phyloP scores from a whole-genome alignment of 1,140 invertebrate species.

The Bilobella aurantiaca region DNA sequence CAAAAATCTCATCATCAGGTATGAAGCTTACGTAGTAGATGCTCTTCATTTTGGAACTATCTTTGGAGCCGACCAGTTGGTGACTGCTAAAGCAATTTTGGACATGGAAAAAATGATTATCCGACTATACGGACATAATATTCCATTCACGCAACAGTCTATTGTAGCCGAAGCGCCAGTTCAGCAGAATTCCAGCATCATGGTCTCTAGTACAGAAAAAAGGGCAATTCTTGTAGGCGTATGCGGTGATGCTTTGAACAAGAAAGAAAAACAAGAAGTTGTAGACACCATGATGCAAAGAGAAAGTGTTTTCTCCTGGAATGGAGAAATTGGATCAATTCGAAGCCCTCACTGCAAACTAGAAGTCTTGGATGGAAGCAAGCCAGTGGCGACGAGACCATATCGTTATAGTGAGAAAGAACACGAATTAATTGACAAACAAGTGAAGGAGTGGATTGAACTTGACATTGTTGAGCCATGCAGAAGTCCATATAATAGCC shows the following conservation, averaged over 20 bases:
- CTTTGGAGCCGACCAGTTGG: neutral
- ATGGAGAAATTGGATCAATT: slow-evolving; percentile 5
- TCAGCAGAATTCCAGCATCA: too few relatives aligned
- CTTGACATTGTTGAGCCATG: neutral
- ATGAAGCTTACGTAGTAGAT: neutral
- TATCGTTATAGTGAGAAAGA: slow-evolving; percentile 2
- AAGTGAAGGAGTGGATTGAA: slow-evolving; percentile 6
- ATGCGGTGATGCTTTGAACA: neutral
- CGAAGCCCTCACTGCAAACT: neutral
- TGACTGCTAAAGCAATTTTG: neutral
- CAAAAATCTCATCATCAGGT: neutral
- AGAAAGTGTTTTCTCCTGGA: neutral
- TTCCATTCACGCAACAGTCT: neutral
- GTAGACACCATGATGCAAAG: neutral
- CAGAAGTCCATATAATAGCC: neutral
- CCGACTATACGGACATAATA: neutral
- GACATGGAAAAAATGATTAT: neutral
- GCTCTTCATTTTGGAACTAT: neutral
- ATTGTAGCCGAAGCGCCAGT: neutral
- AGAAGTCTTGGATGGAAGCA: neutral
- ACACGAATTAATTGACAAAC: neutral
- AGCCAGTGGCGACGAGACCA: slow-evolving; percentile 5
- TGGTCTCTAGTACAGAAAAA: too few relatives aligned
- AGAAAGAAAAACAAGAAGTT: neutral
- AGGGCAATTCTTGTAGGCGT: neutral